These are phyloP conservation scores for Isotomurus palustris DNA, from an alignment of 2,888 invertebrate species.

Conservation along the genomic window DNA sequence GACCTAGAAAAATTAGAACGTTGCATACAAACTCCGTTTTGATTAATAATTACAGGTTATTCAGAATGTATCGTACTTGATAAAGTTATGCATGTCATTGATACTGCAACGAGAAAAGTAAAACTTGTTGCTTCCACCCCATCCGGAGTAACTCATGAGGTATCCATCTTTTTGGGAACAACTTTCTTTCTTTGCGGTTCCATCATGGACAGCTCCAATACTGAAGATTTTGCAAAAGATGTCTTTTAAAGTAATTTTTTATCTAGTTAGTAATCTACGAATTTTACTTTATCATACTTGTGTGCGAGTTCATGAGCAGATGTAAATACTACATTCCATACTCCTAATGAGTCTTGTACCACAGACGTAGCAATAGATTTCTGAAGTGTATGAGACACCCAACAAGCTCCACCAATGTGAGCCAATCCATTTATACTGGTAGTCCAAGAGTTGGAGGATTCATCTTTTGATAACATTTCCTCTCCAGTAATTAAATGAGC, in stretches of 20 bases:
- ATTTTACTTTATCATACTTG: too few relatives aligned
- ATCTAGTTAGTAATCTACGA: too few relatives aligned
- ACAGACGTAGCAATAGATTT: constrained; percentile 24
- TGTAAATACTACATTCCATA: constrained; percentile 34
- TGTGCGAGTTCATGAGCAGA: constrained; percentile 44
- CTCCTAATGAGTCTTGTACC: constrained; percentile 32
- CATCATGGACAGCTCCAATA: constrained; percentile 36
- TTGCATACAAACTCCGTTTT: too few relatives aligned
- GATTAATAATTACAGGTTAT: too few relatives aligned
- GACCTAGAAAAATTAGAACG: too few relatives aligned
- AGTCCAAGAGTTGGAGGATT: constrained; percentile 2
- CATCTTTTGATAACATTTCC: constrained; percentile 24
- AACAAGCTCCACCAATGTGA: constrained; percentile 26
- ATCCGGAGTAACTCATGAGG: constrained; percentile 39
- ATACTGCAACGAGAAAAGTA: constrained; percentile 38
- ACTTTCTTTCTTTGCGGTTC: constrained; percentile 8
- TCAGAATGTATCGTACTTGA: too few relatives aligned
- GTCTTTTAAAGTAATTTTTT: too few relatives aligned
- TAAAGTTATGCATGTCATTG: constrained; percentile 27
- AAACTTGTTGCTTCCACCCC: constrained; percentile 35
- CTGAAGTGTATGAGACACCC: constrained; percentile 6
- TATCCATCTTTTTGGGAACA: constrained; percentile 38
- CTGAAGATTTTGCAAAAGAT: too few relatives aligned
- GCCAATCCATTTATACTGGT: constrained; percentile 29
- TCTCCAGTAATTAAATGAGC: constrained; percentile 31